Evolutionary conservation across 2,888 invertebrate genomes (phyloP).

Genomic region (Drosophila eohydei): DNA sequence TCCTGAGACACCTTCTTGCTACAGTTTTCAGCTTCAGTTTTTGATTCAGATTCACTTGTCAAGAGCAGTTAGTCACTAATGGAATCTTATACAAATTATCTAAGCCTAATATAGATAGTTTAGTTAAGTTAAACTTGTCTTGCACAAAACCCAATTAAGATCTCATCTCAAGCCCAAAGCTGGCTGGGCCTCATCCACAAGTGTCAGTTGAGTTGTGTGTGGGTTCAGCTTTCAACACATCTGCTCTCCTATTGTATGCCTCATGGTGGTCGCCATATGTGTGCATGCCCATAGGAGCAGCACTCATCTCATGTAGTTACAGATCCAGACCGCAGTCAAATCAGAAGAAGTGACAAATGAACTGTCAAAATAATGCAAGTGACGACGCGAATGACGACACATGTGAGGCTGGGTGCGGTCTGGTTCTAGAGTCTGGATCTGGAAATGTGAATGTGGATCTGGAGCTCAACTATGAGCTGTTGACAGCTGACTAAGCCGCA

Average conservation of each 20-base stretch:
- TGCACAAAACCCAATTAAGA: conserved; percentile 40
- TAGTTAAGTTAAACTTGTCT: neutral
- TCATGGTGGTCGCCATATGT: conserved; percentile 55
- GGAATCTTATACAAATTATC: too few species aligned
- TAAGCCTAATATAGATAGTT: too few species aligned
- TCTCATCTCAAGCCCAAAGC: conserved; percentile 13
- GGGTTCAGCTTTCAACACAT: conserved; percentile 53
- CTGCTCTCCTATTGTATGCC: conserved; percentile 23
- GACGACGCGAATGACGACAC: conserved; percentile 67
- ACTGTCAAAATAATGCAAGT: conserved; percentile 77
- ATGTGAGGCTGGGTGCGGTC: conserved; percentile 64
- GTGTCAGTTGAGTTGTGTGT: conserved; percentile 43
- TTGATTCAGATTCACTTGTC: neutral
- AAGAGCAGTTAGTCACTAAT: neutral
- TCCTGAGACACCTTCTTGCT: too few species aligned
- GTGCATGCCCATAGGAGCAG: conserved; percentile 21
- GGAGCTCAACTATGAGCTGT: conserved; percentile 53
- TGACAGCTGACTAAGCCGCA: conserved; percentile 73
- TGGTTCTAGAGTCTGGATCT: conserved; percentile 10
- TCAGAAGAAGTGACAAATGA: conserved; percentile 75
- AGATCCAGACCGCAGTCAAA: conserved; percentile 57
- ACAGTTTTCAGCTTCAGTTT: too few species aligned
- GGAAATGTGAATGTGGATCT: conserved; percentile 3
- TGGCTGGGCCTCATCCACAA: conserved; percentile 13
- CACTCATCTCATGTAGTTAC: conserved; percentile 4